Evolutionary conservation across 2,888 invertebrate genomes (phyloP), one percentile per base, ranked within the genome.

Genomic region (Oligia strigilis): DNA sequence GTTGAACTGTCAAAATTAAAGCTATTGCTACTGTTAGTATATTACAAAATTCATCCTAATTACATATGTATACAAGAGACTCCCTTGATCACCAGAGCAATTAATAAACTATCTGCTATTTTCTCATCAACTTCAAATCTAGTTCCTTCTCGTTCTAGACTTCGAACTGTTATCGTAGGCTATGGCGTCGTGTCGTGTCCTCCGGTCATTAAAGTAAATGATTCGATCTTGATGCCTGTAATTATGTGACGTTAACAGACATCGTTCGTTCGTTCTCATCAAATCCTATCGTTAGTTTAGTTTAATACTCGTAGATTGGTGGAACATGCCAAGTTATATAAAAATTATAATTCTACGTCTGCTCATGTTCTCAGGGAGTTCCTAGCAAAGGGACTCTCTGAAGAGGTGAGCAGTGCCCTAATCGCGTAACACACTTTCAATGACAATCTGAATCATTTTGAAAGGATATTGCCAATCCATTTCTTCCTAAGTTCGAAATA

Each of bases 171-270:
- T 55, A 29, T 62, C 9, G n/a, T 49, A 49, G 13, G 23, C 36
- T 76, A 29, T 52, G 58, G 43, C 13, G 17, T 60, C 29, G n/a
- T 46, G 46, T 52, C 43, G 60, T 43, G 17, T 52, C 29, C 29
- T 29, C 17, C 40, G 29, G 43, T 72, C 46, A 46, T 79, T 65
- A 60, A 49, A 66, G 40, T 60, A 52, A 67, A 29, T 43, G 40
- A 23, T 58, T 79, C 62, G 52, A 52, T 79, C 62, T 69, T 55
- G 43, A 19, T 80, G 19, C 14, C 36, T 62, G 43, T 55, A 43
- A 14, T 73, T 29, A 75, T 58, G 46, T 65, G 49, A 65, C 19
- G 19, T 65, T 75, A 65, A 36, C 55, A 70, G 40, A 46, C 13
- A 29, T 23, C n/a, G 29, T 46, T 23, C 19, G 29, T 46, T 55